These are phyloP conservation scores for Spisula subtruncata DNA, from an alignment of 2,888 invertebrate genomes.

Conservation along the genomic window DNA sequence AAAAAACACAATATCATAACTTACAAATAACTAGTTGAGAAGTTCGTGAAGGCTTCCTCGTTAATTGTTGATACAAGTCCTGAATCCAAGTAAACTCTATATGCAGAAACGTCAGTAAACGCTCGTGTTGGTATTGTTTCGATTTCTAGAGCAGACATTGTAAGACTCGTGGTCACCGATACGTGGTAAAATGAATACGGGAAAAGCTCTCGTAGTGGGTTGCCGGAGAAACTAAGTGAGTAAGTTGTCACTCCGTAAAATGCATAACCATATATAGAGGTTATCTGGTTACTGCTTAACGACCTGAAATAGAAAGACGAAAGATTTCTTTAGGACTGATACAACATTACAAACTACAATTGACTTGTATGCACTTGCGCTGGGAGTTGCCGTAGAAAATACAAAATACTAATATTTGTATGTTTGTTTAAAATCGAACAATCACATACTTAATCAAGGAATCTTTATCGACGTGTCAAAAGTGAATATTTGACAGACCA, in stretches of 20 bases:
- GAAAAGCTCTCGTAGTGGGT: slow-evolving; percentile 67
- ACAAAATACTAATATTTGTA: too few species aligned
- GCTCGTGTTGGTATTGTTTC: slow-evolving; percentile 69
- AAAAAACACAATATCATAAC: too few species aligned
- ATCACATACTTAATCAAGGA: too few species aligned
- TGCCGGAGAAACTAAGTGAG: slow-evolving; percentile 56
- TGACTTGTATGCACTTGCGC: too few species aligned
- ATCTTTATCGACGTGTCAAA: too few species aligned
- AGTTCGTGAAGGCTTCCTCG: slow-evolving; percentile 73
- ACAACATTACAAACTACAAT: too few species aligned
- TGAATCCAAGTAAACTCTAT: slow-evolving; percentile 62
- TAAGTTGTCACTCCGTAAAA: slow-evolving; percentile 62
- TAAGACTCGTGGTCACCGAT: slow-evolving; percentile 9
- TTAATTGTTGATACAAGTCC: slow-evolving; percentile 75
- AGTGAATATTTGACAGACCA: too few species aligned
- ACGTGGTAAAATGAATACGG: slow-evolving; percentile 64
- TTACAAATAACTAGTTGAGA: slow-evolving; percentile 65
- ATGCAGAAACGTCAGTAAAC: slow-evolving; percentile 72
- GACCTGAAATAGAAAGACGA: slow-evolving; percentile 53
- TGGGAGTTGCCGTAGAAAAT: too few species aligned
- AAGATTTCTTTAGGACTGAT: too few species aligned
- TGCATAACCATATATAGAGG: slow-evolving; percentile 69
- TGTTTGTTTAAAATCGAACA: too few species aligned
- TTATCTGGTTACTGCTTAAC: slow-evolving; percentile 72
- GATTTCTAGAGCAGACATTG: slow-evolving; percentile 62